Evolutionary conservation across 2,888 invertebrate genomes (phyloP), one percentile per base, ranked within the genome.

Genomic region (Oxytorus armatus): DNA sequence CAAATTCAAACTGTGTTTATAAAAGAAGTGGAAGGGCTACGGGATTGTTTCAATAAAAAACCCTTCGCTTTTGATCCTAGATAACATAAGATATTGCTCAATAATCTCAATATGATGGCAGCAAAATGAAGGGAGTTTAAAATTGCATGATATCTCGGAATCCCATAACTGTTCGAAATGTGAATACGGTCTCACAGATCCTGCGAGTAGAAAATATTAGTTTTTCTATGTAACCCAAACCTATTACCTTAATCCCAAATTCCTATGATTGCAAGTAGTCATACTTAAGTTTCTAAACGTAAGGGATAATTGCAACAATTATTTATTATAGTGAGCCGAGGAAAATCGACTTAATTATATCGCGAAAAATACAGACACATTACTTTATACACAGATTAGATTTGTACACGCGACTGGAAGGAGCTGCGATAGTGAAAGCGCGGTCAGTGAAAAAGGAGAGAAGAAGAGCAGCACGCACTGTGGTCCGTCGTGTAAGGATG

Each of bases 401-500:
- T 39, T 42, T 16, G 39, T 57, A 53, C 70, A 57, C 59, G 63
- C 51, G 53, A 68, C 75, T 61, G 18, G 65, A 70, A 57, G n/a
- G 39, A 55, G 55, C 21, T 44, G 18, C 11, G 25, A 59, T 11
- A 33, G 59, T 51, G 16, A 36, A 42, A 39, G 29, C 39, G 5
- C 2, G 57, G 1, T 0, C 8, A 73, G 66, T 14, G 39, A 36
- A 14, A 66, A 74, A 39, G 61, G 47, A 59, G 57, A 79, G 65
- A 51, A 74, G 53, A 77, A 63, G 66, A 77, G 65, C 47, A 66
- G 51, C 81, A 74, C 81, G 81, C 77, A 77, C 79, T 81, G 82
- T 79, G 82, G 83, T 78, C 85, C 83, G 66, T 81, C 83, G 86
- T 86, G 86, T 81, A 84, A 83, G 87, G 86, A 87, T 88, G 87